These are phyloP conservation scores for Parus major DNA, from an alignment of 2,113 vertebrate genomes.

Conservation along the genomic window DNA sequence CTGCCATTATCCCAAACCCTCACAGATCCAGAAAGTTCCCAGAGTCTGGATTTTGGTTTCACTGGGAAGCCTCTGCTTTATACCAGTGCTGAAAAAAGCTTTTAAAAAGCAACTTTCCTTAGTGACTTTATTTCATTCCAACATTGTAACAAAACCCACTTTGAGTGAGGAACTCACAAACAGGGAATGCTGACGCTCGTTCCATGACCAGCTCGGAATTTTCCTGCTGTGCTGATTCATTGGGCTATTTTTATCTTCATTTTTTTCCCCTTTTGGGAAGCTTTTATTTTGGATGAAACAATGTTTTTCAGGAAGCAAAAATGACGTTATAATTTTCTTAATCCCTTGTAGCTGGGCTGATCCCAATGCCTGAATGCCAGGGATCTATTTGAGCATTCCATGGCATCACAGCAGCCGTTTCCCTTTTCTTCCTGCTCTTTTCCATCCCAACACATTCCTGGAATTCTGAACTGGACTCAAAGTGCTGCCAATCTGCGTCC, in stretches of 20 bases:
- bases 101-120: neutral
- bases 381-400: neutral
- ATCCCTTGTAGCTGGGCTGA: neutral
- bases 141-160: neutral
- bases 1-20: neutral
- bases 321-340: neutral
- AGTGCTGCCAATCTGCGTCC: neutral
- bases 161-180: neutral
- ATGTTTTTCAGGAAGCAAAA: neutral
- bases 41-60: neutral
- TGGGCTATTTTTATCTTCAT: neutral
- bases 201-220: neutral
- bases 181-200: neutral
- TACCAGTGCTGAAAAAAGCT: neutral
- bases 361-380: neutral
- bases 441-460: neutral
- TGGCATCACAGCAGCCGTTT: neutral
- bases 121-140: neutral
- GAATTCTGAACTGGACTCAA: neutral
- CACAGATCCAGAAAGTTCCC: neutral
- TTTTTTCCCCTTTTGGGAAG: neutral
- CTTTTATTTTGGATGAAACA: neutral
- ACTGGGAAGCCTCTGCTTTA: neutral
- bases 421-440: neutral
- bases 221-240: slow-evolving; percentile 10